Evolutionary conservation across 2,888 invertebrate genomes (phyloP).

Genomic region (Mesoligia furuncula): DNA sequence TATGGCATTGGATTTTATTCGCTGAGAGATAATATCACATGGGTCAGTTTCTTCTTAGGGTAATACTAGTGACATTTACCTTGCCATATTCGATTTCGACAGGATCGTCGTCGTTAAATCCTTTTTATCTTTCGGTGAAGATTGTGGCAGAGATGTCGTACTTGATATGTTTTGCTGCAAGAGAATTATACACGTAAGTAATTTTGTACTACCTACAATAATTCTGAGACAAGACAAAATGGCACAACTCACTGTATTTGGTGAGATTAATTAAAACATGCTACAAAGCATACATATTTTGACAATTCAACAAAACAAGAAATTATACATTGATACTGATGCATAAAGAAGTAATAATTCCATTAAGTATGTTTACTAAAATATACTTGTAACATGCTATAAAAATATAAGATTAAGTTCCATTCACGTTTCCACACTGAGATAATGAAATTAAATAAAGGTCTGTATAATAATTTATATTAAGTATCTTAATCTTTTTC

Average conservation of each 20-base stretch:
- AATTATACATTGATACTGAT: conserved; percentile 15
- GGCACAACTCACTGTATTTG: conserved; percentile 51
- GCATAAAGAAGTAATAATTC: conserved; percentile 4
- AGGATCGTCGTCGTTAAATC: conserved; percentile 91
- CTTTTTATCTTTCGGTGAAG: conserved; percentile 91
- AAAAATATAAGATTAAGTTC: conserved; percentile 4
- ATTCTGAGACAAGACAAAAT: conserved; percentile 16
- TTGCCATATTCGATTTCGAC: conserved; percentile 95
- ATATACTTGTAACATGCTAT: conserved; percentile 37
- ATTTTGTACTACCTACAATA: neutral
- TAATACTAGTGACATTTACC: conserved; percentile 86
- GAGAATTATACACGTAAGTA: conserved; percentile 32
- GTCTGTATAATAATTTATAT: neutral
- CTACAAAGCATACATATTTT: conserved; percentile 36
- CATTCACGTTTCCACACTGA: neutral
- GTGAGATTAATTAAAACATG: conserved; percentile 64
- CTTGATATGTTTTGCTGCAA: conserved; percentile 90
- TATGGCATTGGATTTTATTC: neutral
- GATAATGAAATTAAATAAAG: neutral
- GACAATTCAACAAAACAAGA: conserved; percentile 6
- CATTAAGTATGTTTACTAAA: conserved; percentile 5
- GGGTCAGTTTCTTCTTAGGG: no score
- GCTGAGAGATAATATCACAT: neutral
- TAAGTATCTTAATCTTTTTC: neutral
- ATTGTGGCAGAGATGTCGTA: conserved; percentile 85